Conservation (phyloP, 2,888 invertebrate genomes). For the Agonum fuliginosum region DNA sequence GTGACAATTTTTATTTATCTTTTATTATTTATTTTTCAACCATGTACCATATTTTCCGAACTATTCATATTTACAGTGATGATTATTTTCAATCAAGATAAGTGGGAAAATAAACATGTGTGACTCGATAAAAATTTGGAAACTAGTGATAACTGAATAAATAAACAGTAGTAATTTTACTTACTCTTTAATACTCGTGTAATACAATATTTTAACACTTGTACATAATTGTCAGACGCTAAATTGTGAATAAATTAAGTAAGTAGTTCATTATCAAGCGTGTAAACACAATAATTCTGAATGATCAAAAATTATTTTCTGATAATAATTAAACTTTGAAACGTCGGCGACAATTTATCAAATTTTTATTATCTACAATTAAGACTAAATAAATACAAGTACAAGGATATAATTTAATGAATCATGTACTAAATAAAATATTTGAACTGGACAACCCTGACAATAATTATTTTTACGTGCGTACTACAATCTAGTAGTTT, state of each 20-base stretch:
- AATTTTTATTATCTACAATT: constrained; percentile 1
- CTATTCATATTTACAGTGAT: neutral
- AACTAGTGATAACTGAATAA: constrained; percentile 17
- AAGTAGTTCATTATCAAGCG: neutral
- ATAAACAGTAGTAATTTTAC: constrained; percentile 19
- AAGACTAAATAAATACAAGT: neutral
- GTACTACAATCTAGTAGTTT: no score
- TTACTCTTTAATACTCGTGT: constrained; percentile 2
- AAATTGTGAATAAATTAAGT: neutral
- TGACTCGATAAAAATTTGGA: constrained; percentile 6
- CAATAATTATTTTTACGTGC: no score
- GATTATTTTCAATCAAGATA: constrained; percentile 21
- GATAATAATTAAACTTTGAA: constrained; percentile 22
- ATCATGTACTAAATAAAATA: constrained; percentile 1
- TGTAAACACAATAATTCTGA: constrained; percentile 6
- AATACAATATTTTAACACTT: constrained; percentile 4
- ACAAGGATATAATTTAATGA: neutral
- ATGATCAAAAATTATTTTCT: constrained; percentile 1
- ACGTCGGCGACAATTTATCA: constrained; percentile 6
- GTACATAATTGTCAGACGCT: neutral
- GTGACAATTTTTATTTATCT: no score
- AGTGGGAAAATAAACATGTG: constrained; percentile 24
- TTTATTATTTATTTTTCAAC: neutral
- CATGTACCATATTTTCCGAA: neutral
- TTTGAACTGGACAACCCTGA: no score